Evolutionary conservation across 2,113 vertebrate species (phyloP).

Genomic region (Heliornis fulica): DNA sequence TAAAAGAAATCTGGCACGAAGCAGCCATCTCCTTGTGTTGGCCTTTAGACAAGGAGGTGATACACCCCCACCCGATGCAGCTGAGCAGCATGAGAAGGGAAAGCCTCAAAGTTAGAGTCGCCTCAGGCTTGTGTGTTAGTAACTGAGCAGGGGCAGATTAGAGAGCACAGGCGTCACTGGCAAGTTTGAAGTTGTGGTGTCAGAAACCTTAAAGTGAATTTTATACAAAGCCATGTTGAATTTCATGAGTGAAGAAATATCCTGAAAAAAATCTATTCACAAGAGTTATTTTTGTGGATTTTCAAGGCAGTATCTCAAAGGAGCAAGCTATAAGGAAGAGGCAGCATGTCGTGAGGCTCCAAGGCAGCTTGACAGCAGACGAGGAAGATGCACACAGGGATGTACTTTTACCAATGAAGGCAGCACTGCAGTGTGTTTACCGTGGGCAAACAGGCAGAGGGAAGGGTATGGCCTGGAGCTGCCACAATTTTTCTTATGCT

Average conservation of each 20-base stretch:
- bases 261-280: not conserved
- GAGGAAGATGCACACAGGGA: not conserved
- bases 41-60: not conserved
- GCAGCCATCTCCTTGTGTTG: not conserved
- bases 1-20: not conserved
- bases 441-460: fast-evolving
- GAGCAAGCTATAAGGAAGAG: not conserved
- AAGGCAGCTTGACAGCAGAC: not conserved
- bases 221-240: not conserved
- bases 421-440: fast-evolving
- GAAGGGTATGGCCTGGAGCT: not conserved
- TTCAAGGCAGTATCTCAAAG: not conserved
- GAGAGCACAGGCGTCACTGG: not conserved
- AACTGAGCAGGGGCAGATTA: not conserved
- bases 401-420: fast-evolving
- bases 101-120: fast-evolving
- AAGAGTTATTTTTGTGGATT: not conserved
- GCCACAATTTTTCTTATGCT: not conserved
- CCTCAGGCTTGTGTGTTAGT: not conserved
- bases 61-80: not conserved
- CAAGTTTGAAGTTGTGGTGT: fast-evolving
- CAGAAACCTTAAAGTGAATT: not conserved
- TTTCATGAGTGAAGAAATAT: not conserved
- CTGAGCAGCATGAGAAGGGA: not conserved
- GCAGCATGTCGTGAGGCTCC: fast-evolving